phyloP scores from a whole-genome alignment of 2,888 invertebrate species.

The Xanthostigma xanthostigma region DNA sequence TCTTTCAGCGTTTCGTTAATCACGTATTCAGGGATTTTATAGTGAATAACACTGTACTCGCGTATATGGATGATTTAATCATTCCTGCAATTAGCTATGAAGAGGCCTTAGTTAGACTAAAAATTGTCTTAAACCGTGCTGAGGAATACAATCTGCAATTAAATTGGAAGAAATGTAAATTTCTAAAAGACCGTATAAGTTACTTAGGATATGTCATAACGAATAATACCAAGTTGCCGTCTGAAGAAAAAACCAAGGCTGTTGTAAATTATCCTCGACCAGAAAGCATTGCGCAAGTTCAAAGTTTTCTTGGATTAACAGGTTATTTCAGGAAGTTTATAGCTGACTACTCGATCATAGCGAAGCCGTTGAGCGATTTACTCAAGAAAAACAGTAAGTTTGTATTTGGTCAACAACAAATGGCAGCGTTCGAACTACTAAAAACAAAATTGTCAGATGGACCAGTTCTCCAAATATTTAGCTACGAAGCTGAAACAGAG shows the following conservation, averaged over 20 bases:
- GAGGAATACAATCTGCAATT: conserved; percentile 10
- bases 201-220: conserved; percentile 14
- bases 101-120: conserved; percentile 6
- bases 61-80: conserved; percentile 9
- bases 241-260: conserved; percentile 11
- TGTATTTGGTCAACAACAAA: conserved; percentile 8
- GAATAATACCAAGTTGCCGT: conserved; percentile 11
- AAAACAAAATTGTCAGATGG: conserved; percentile 6
- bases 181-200: conserved; percentile 10
- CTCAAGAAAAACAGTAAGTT: conserved; percentile 6
- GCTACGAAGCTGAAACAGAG: conserved; percentile 9
- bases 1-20: no score
- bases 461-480: conserved; percentile 10
- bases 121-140: conserved; percentile 9
- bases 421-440: conserved; percentile 9
- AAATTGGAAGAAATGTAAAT: conserved; percentile 13
- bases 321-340: conserved; percentile 15
- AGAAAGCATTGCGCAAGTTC: conserved; percentile 9
- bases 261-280: conserved; percentile 13
- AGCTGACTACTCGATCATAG: conserved; percentile 11
- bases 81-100: conserved; percentile 5
- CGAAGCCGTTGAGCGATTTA: conserved; percentile 14
- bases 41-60: conserved; percentile 4
- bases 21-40: conserved; percentile 12
- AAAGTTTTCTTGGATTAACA: conserved; percentile 14